Evolutionary conservation across 2,113 vertebrate genomes (phyloP).

Genomic region (Pleuronectes platessa): DNA sequence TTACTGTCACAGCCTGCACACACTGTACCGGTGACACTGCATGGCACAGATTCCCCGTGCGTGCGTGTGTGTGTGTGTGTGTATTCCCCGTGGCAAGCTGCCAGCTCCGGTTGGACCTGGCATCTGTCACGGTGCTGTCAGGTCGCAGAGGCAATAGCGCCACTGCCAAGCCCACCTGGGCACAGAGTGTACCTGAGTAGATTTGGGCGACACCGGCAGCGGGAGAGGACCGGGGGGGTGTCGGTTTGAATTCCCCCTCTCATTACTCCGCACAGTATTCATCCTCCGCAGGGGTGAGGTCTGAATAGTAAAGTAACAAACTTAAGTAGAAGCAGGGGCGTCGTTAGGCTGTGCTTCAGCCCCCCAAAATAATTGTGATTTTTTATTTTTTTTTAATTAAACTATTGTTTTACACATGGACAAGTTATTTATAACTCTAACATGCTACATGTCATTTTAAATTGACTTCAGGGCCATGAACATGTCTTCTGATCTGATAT

Average conservation of each 20-base stretch:
- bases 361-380: too few relatives aligned
- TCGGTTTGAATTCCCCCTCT: slow-evolving; percentile 58
- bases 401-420: too few relatives aligned
- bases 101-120: slow-evolving; percentile 64
- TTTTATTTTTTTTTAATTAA: too few relatives aligned
- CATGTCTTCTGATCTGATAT: too few relatives aligned
- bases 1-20: background rate
- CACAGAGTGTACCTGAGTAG: slow-evolving; percentile 50
- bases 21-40: background rate
- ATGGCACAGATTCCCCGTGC: background rate
- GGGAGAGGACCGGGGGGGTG: slow-evolving; percentile 43
- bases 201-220: slow-evolving; percentile 52
- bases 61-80: slow-evolving; percentile 17
- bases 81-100: slow-evolving; percentile 47
- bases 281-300: slow-evolving; percentile 7
- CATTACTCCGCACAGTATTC: slow-evolving; percentile 54
- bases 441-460: too few relatives aligned
- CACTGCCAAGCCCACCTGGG: slow-evolving; percentile 62
- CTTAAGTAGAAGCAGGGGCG: too few relatives aligned
- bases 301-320: background rate
- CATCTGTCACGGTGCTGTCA: slow-evolving; percentile 64
- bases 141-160: slow-evolving; percentile 65
- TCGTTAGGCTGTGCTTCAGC: too few relatives aligned
- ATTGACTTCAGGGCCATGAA: too few relatives aligned
- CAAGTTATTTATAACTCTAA: too few relatives aligned